phyloP scores from a whole-genome alignment of 2,797 vertebrate genomes.

The Sandelia bainsii region DNA sequence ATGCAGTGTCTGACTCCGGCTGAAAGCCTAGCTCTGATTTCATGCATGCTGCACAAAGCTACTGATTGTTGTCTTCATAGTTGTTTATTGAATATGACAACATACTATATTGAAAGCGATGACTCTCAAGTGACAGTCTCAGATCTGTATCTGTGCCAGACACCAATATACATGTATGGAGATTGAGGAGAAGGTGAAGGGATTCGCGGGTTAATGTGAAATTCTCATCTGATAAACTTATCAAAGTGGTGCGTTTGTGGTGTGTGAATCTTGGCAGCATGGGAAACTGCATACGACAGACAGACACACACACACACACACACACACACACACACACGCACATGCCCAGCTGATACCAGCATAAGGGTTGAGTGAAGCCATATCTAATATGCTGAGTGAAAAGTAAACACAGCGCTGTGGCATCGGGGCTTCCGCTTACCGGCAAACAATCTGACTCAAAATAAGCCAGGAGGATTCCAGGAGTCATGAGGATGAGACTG shows the following conservation, averaged over 20 bases:
- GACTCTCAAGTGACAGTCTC: conserved; percentile 42
- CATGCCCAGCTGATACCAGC: conserved; percentile 79
- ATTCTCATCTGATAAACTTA: conserved; percentile 75
- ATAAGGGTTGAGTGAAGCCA: conserved; percentile 78
- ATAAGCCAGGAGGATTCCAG: conserved; percentile 64
- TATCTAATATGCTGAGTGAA: conserved; percentile 85
- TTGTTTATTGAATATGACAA: conserved; percentile 29
- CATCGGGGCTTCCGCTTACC: conserved; percentile 76
- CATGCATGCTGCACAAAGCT: conserved; percentile 10
- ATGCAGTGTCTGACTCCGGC: background rate
- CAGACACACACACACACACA: conserved; percentile 25
- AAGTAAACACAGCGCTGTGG: conserved; percentile 77
- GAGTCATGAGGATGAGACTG: conserved; percentile 32
- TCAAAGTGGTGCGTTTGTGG: conserved; percentile 45
- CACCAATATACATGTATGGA: conserved; percentile 53
- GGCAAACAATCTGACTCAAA: conserved; percentile 69
- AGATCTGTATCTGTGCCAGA: conserved; percentile 71
- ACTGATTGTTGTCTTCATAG: conserved; percentile 43
- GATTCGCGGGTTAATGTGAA: conserved; percentile 40
- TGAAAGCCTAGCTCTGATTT: conserved; percentile 20
- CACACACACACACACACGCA: conserved; percentile 26
- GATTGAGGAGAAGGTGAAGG: conserved; percentile 1
- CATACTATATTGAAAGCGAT: conserved; percentile 29
- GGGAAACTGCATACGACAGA: conserved; percentile 37
- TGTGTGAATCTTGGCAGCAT: conserved; percentile 42